phyloP scores from a whole-genome alignment of 2,113 vertebrate species.

The Notechis scutatus region DNA sequence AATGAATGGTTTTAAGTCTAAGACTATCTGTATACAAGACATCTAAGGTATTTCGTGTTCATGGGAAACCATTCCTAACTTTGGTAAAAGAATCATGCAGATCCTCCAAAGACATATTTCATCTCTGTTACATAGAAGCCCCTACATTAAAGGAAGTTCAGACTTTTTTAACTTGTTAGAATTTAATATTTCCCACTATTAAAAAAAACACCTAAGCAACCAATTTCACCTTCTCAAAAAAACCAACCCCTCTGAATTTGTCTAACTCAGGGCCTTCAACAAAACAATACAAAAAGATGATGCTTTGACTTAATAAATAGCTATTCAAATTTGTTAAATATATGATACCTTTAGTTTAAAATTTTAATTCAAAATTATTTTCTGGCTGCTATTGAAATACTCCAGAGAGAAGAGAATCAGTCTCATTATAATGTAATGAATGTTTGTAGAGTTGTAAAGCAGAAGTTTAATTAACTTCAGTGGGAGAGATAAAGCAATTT shows the following conservation, averaged over 20 bases:
- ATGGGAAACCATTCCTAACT: neutral
- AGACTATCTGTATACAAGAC: neutral
- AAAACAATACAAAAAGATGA: conserved; percentile 23
- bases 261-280: conserved; percentile 22
- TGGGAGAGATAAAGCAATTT: neutral
- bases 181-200: conserved; percentile 33
- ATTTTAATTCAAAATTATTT: conserved; percentile 27
- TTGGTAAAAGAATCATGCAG: conserved; percentile 22
- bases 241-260: conserved; percentile 22
- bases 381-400: neutral
- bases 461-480: neutral
- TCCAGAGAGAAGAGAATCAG: neutral
- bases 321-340: conserved; percentile 33
- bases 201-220: neutral
- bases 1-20: too few species aligned
- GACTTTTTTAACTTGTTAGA: conserved; percentile 35
- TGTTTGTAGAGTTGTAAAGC: neutral
- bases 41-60: neutral
- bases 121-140: neutral
- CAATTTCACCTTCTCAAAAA: conserved; percentile 21
- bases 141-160: conserved; percentile 31
- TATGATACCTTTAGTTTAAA: conserved; percentile 27
- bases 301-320: conserved; percentile 21
- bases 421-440: neutral
- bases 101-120: conserved; percentile 27